phyloP scores from a whole-genome alignment of 2,113 vertebrate genomes.

The Thamnaconus septentrionalis region DNA sequence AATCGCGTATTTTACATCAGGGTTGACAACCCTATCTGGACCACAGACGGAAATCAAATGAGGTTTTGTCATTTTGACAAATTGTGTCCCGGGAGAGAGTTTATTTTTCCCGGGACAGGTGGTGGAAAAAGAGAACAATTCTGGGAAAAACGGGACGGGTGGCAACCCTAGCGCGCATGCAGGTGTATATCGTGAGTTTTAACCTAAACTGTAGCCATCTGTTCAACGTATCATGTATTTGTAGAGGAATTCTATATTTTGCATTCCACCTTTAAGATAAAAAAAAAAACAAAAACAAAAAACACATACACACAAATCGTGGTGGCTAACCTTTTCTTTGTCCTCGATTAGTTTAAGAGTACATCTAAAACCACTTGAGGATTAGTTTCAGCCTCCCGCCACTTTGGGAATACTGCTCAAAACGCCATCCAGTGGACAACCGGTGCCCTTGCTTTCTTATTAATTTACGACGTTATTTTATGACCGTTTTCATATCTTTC shows the following conservation, averaged over 20 bases:
- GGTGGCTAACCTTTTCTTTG: conserved; percentile 9
- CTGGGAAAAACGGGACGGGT: no score
- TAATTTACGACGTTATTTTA: no score
- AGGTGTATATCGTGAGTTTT: conserved; percentile 40
- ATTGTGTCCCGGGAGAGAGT: no score
- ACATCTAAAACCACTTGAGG: background rate
- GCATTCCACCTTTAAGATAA: conserved; percentile 33
- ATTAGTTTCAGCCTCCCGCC: background rate
- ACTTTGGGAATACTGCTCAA: conserved; percentile 5
- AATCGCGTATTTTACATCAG: no score
- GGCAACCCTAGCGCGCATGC: conserved; percentile 32
- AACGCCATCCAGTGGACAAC: conserved; percentile 36
- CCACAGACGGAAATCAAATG: no score
- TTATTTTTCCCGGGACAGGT: no score
- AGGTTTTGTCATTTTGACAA: no score
- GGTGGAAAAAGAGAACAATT: no score
- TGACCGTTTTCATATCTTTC: no score
- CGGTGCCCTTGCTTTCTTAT: background rate
- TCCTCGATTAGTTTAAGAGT: background rate
- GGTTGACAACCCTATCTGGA: no score
- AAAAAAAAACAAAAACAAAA: no score
- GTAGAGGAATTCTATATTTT: conserved; percentile 39
- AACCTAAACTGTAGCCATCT: conserved; percentile 36
- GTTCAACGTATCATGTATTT: conserved; percentile 30
- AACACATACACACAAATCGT: conserved; percentile 55